Evolutionary conservation across 2,797 vertebrate genomes (phyloP).

Genomic region (Carduelis carduelis): DNA sequence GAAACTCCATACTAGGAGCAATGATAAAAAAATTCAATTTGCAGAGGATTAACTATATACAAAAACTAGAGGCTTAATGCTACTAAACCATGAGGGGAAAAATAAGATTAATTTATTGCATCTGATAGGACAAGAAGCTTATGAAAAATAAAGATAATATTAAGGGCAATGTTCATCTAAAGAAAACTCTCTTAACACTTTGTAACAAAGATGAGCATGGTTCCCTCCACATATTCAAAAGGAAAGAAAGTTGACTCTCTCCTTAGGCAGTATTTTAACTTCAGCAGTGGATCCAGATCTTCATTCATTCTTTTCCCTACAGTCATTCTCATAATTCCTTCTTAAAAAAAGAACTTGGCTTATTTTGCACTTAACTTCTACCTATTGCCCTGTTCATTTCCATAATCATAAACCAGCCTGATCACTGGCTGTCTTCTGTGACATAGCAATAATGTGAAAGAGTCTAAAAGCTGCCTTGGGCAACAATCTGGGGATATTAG

Average conservation of each 20-base stretch:
- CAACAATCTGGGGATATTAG: neutral
- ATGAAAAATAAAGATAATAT: neutral
- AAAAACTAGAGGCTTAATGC: neutral
- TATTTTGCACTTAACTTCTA: neutral
- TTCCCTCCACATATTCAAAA: neutral
- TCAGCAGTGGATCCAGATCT: neutral
- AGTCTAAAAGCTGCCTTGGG: neutral
- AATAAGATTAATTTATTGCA: neutral
- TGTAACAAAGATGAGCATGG: neutral
- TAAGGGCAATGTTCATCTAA: accelerated
- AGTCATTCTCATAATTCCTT: neutral
- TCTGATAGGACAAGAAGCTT: neutral
- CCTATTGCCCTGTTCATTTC: conserved; percentile 18
- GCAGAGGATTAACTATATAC: neutral
- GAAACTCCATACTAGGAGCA: neutral
- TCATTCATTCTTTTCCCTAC: neutral
- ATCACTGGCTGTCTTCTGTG: neutral
- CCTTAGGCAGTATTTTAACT: neutral
- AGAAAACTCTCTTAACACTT: neutral
- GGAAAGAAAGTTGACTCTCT: neutral
- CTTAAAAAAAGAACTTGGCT: neutral
- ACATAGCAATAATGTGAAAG: neutral
- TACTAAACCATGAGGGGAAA: neutral
- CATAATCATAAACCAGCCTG: neutral
- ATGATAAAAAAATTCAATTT: neutral